phyloP scores from a whole-genome alignment of 2,888 invertebrate species.

The Masnerella sp. region DNA sequence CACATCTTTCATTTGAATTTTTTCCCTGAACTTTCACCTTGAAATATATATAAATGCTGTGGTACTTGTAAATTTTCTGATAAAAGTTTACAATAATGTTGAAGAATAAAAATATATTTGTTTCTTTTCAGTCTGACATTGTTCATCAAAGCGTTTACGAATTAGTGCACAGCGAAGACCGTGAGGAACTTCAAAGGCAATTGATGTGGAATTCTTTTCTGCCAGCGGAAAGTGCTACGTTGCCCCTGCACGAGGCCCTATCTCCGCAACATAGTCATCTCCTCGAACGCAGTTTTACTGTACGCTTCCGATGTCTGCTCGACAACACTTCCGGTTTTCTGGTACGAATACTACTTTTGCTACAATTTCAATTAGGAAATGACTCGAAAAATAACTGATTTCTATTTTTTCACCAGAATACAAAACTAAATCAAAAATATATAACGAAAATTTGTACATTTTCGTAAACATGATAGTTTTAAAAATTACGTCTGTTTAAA shows the following conservation, averaged over 20 bases:
- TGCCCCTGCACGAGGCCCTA: constrained; percentile 92
- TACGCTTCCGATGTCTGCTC: constrained; percentile 97
- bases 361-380: constrained; percentile 18
- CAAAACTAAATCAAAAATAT: too few species aligned
- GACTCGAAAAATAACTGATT: background rate
- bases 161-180: constrained; percentile 98
- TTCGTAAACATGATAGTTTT: too few species aligned
- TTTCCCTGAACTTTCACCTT: too few species aligned
- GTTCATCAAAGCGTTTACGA: constrained; percentile 99
- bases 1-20: too few species aligned
- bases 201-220: constrained; percentile 96
- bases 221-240: constrained; percentile 86
- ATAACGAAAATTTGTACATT: too few species aligned
- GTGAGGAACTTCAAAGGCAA: constrained; percentile 97
- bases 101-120: background rate
- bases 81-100: too few species aligned
- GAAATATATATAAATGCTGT: too few species aligned
- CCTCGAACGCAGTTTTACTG: constrained; percentile 97
- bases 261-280: constrained; percentile 93
- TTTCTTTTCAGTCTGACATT: constrained; percentile 94
- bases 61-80: too few species aligned
- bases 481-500: too few species aligned
- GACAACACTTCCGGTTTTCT: constrained; percentile 99
- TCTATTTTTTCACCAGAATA: too few species aligned
- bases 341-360: constrained; percentile 80